Percentiles rank a stretch among this genome's conserved stretches.
phyloP scores from a whole-genome alignment of 2,888 invertebrate genomes.

The Agonopterix heracliana region DNA sequence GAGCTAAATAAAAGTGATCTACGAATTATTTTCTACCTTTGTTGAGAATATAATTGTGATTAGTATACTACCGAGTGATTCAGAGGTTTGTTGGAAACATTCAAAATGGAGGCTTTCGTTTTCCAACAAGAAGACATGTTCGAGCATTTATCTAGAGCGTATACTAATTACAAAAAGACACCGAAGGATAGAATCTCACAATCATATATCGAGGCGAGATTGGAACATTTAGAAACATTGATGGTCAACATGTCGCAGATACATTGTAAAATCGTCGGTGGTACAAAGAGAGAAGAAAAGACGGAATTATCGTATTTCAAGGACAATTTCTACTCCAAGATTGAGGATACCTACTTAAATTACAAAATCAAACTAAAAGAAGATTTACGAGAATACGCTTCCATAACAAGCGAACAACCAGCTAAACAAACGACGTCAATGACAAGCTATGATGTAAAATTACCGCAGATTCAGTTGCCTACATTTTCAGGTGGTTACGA shows the following conservation, averaged over 20 bases:
- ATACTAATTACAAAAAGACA: neutral
- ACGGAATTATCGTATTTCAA: neutral
- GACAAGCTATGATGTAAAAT: conserved; percentile 11
- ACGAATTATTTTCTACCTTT: neutral
- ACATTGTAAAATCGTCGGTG: neutral
- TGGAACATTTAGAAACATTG: neutral
- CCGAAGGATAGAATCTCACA: neutral
- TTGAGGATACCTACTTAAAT: neutral
- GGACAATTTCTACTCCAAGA: neutral
- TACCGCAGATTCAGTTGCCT: conserved; percentile 15
- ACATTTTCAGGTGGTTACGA: conserved; percentile 13
- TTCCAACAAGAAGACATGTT: neutral
- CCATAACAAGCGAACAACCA: no score
- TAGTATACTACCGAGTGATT: neutral
- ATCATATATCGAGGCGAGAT: conserved; percentile 1
- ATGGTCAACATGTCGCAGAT: neutral
- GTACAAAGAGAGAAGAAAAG: neutral
- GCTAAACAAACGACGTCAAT: no score
- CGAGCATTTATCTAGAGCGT: neutral
- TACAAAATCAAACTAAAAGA: conserved; percentile 1
- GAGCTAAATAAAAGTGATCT: neutral
- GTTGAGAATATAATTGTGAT: neutral
- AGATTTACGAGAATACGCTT: neutral
- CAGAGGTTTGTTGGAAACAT: neutral
- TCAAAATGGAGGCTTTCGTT: neutral